phyloP scores from a whole-genome alignment of 2,888 invertebrate species.

The Deilephila elpenor region DNA sequence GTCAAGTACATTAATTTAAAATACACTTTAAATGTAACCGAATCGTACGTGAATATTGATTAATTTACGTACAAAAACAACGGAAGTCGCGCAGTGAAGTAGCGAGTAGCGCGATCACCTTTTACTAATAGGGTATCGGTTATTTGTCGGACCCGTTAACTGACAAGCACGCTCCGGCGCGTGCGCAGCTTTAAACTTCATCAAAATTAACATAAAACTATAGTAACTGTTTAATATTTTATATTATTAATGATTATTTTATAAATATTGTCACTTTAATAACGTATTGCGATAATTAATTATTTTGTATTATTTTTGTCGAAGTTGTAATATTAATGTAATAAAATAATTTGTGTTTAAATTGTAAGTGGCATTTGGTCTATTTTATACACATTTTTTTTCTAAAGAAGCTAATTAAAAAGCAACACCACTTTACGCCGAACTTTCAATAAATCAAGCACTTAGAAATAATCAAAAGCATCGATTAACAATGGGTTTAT shows the following conservation, averaged over 20 bases:
- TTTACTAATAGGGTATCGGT: slow-evolving; percentile 29
- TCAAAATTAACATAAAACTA: neutral
- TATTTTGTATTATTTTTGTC: neutral
- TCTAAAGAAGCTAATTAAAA: neutral
- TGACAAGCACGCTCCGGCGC: slow-evolving; percentile 15
- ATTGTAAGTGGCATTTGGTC: neutral
- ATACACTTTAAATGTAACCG: neutral
- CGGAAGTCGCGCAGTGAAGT: slow-evolving; percentile 34
- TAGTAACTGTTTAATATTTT: neutral
- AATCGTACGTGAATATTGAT: neutral
- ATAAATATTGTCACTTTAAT: neutral
- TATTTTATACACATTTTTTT: neutral
- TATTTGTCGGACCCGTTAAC: slow-evolving; percentile 13
- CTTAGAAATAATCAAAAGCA: neutral
- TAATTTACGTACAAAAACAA: slow-evolving; percentile 13
- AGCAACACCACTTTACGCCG: neutral
- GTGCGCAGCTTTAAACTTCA: slow-evolving; percentile 10
- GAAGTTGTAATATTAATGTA: neutral
- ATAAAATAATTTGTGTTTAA: neutral
- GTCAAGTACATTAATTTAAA: too few species aligned
- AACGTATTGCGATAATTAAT: neutral
- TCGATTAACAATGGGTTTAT: slow-evolving; percentile 1
- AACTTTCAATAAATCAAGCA: slow-evolving; percentile 14
- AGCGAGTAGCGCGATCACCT: slow-evolving; percentile 31
- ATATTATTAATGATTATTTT: neutral